Conservation (phyloP, 2,797 vertebrate genomes). For the Poecilia velifera region DNA sequence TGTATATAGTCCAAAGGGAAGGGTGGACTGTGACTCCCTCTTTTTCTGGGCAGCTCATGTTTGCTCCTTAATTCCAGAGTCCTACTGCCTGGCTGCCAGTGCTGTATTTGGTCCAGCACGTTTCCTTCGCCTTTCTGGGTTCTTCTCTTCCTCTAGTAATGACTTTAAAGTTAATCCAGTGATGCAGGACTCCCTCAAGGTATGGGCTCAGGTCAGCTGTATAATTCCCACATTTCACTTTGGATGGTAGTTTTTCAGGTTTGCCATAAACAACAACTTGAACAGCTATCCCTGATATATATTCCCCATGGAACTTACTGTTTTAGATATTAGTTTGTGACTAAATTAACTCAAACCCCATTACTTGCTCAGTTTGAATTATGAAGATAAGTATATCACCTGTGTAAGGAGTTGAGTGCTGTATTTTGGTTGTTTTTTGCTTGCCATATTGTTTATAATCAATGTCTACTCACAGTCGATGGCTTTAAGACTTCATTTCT, state of each 20-base stretch:
- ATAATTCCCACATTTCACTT: not conserved
- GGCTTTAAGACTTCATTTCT: not conserved
- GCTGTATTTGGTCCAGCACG: not conserved
- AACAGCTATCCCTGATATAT: not conserved
- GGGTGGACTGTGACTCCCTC: not conserved
- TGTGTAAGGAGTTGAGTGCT: not conserved
- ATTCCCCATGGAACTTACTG: not conserved
- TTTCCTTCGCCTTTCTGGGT: not conserved
- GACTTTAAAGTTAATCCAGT: not conserved
- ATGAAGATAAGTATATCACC: not conserved
- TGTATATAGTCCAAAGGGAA: not conserved
- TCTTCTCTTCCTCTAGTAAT: not conserved
- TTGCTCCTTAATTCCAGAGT: slow-evolving; percentile 4
- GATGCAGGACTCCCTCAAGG: not conserved
- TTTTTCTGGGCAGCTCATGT: not conserved
- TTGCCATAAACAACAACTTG: not conserved
- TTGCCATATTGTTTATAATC: not conserved
- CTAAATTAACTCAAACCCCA: not conserved
- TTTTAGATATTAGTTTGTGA: not conserved
- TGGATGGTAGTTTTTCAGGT: not conserved
- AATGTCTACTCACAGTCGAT: not conserved
- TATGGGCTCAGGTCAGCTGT: not conserved
- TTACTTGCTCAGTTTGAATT: not conserved
- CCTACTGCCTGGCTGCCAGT: not conserved
- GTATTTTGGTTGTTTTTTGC: not conserved